These are phyloP conservation scores for Caenorhabditis drosophilae DNA, from an alignment of 2,888 invertebrate species.

Conservation along the genomic window DNA sequence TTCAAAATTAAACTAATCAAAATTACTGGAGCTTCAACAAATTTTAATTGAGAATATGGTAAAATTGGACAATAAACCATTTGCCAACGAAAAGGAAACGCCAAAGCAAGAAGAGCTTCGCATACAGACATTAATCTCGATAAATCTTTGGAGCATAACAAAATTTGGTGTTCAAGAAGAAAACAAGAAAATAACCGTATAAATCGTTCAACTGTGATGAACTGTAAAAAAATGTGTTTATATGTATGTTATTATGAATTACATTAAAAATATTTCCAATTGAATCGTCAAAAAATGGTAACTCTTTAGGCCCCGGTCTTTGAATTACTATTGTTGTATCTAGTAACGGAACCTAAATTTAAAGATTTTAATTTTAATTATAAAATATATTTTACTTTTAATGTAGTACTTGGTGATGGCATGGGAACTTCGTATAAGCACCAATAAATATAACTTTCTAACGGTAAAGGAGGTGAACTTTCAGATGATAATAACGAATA, in stretches of 20 bases:
- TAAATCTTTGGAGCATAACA: constrained; percentile 91
- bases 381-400: constrained; percentile 72
- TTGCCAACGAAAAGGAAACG: constrained; percentile 96
- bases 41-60: constrained; percentile 83
- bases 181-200: constrained; percentile 92
- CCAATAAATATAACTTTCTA: constrained; percentile 94
- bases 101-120: constrained; percentile 85
- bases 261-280: constrained; percentile 83
- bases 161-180: constrained; percentile 92
- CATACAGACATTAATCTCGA: constrained; percentile 94
- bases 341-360: constrained; percentile 45
- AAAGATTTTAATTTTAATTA: constrained; percentile 13
- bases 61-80: constrained; percentile 98
- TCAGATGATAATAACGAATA: constrained; percentile 73
- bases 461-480: constrained; percentile 76
- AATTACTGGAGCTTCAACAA: constrained; percentile 86
- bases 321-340: constrained; percentile 58
- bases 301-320: constrained; percentile 75
- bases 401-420: constrained; percentile 86
- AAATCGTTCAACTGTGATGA: constrained; percentile 88
- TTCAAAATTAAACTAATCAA: not conserved
- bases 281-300: constrained; percentile 92
- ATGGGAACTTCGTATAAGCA: constrained; percentile 88
- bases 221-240: too few species aligned
- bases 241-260: too few species aligned